These are phyloP conservation scores for Pseudocheirus occidentalis DNA, from an alignment of 2,797 vertebrate genomes.

Conservation along the genomic window DNA sequence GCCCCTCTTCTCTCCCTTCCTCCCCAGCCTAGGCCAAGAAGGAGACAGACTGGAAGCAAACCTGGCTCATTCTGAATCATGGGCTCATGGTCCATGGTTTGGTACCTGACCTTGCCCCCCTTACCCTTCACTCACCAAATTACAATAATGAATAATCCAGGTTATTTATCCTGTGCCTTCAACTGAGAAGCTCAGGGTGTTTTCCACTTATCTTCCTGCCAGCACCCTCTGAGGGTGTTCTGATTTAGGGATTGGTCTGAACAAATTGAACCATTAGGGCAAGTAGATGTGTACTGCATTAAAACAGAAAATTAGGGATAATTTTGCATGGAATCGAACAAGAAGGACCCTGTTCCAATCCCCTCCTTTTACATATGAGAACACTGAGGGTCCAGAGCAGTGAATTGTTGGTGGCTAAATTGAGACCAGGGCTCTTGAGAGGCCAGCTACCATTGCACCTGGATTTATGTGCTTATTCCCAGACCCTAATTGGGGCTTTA, in stretches of 20 bases:
- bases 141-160: neutral
- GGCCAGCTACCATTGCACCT: neutral
- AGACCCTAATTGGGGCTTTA: neutral
- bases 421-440: neutral
- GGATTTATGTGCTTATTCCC: neutral
- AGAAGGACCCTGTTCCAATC: neutral
- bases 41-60: neutral
- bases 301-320: neutral
- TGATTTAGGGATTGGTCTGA: neutral
- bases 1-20: neutral
- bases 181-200: neutral
- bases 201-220: neutral
- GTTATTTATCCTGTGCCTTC: slow-evolving; percentile 10
- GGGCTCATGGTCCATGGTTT: neutral
- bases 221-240: neutral
- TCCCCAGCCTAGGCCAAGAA: neutral
- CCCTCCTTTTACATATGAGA: neutral
- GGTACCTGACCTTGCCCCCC: slow-evolving; percentile 11
- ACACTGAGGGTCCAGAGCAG: neutral
- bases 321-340: neutral
- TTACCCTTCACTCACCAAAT: neutral
- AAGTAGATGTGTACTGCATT: neutral
- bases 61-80: neutral
- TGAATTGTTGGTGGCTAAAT: neutral
- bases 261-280: neutral